Percentiles rank a stretch among this genome's conserved stretches.
Evolutionary conservation across 2,113 vertebrate genomes (phyloP).

Genomic region (Psammodynastes pulverulentus): DNA sequence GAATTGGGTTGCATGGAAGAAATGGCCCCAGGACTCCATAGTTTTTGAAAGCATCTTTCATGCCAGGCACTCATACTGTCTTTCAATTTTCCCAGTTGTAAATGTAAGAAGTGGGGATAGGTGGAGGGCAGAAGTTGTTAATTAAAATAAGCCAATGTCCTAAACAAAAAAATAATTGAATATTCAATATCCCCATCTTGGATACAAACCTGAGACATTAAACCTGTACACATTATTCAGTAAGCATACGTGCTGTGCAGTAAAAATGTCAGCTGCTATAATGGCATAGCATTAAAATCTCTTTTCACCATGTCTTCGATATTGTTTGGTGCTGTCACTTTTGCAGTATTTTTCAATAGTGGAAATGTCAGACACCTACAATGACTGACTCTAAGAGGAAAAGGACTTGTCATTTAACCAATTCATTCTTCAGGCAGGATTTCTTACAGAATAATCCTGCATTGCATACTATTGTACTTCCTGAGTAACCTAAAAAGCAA

Average conservation of each 20-base stretch:
- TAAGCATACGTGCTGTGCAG: slow-evolving; percentile 41
- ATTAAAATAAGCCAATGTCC: slow-evolving; percentile 55
- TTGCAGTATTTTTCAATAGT: slow-evolving; percentile 51
- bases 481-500: background rate
- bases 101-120: background rate
- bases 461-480: slow-evolving; percentile 18
- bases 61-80: background rate
- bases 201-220: slow-evolving; percentile 57
- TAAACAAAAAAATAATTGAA: slow-evolving; percentile 61
- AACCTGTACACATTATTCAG: slow-evolving; percentile 56
- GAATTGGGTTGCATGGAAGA: background rate
- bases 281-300: slow-evolving; percentile 49
- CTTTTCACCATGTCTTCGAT: slow-evolving; percentile 41
- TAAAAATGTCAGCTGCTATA: slow-evolving; percentile 57
- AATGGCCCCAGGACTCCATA: background rate
- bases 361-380: slow-evolving; percentile 50
- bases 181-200: slow-evolving; percentile 61
- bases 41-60: background rate
- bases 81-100: background rate
- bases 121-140: slow-evolving; percentile 25
- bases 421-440: slow-evolving; percentile 41
- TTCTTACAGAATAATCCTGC: slow-evolving; percentile 19
- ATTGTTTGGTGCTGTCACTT: slow-evolving; percentile 46
- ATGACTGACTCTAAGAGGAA: slow-evolving; percentile 35
- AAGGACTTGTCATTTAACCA: slow-evolving; percentile 31